Percentiles rank a stretch among this genome's conserved stretches.
These are phyloP conservation scores for Bombus ignitus DNA, from an alignment of 1,140 invertebrate genomes.

Conservation along the genomic window DNA sequence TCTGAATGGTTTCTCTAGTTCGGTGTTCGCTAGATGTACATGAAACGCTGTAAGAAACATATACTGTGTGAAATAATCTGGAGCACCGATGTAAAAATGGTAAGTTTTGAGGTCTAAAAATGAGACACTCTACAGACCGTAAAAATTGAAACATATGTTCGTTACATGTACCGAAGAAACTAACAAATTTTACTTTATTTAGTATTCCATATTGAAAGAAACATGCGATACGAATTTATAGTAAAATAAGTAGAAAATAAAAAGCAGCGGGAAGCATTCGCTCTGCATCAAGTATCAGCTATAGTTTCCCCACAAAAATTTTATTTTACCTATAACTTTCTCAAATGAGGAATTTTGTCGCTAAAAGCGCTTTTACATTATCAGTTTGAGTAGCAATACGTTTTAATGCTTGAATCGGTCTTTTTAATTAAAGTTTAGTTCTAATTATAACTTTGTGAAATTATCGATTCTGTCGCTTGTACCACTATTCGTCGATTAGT, in stretches of 20 bases:
- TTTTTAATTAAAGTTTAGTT: neutral
- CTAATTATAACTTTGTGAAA: neutral
- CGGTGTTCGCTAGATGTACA: neutral
- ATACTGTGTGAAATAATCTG: too few relatives aligned
- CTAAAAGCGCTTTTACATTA: neutral
- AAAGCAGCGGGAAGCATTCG: too few relatives aligned
- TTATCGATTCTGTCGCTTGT: neutral
- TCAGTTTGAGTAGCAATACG: neutral
- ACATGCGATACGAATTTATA: too few relatives aligned
- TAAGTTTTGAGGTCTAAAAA: too few relatives aligned
- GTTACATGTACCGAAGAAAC: too few relatives aligned
- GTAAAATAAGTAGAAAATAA: neutral
- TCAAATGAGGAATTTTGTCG: neutral
- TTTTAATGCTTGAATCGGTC: neutral
- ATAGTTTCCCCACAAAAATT: neutral
- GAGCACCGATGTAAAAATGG: too few relatives aligned
- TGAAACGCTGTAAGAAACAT: neutral
- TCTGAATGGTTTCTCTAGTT: neutral
- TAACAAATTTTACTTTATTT: neutral
- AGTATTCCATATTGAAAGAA: neutral
- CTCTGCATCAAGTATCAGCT: too few relatives aligned
- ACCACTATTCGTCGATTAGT: neutral
- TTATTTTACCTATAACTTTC: neutral
- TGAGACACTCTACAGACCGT: too few relatives aligned
- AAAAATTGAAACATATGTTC: too few relatives aligned